Conservation (phyloP, 1,140 invertebrate species). For the Drosophila dunni region DNA sequence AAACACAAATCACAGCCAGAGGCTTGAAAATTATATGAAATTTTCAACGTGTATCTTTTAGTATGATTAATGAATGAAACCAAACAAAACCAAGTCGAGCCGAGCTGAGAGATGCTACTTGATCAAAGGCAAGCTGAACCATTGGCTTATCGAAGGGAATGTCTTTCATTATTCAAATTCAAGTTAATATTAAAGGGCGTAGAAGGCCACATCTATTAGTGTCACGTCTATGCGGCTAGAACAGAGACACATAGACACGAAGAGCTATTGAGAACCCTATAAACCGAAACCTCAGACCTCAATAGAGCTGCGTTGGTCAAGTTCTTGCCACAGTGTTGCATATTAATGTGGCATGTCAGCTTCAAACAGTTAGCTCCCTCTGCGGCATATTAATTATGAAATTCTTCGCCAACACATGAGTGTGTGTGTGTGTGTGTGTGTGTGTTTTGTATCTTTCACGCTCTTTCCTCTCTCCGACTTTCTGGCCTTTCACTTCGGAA, state of each 20-base stretch:
- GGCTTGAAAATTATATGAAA: conserved; percentile 69
- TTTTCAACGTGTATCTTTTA: conserved; percentile 70
- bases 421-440: conserved; percentile 5
- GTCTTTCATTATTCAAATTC: conserved; percentile 74
- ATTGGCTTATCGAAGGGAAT: conserved; percentile 41
- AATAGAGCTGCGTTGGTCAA: conserved; percentile 5
- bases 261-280: conserved; percentile 8
- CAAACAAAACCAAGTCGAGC: conserved; percentile 28
- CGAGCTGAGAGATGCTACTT: neutral
- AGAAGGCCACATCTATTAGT: conserved; percentile 75
- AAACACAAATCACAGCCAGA: conserved; percentile 55
- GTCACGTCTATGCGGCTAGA: conserved; percentile 58
- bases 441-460: conserved; percentile 39
- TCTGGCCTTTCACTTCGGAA: conserved; percentile 76
- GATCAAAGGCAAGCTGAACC: conserved; percentile 14
- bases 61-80: conserved; percentile 77
- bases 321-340: conserved; percentile 53
- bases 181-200: conserved; percentile 74
- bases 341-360: conserved; percentile 59
- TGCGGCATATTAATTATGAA: conserved; percentile 80
- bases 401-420: conserved; percentile 45
- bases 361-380: conserved; percentile 69
- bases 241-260: conserved; percentile 43
- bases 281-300: conserved; percentile 4
- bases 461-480: conserved; percentile 26